Conservation (phyloP, 2,888 invertebrate species). For the Ectemnius lituratus region DNA sequence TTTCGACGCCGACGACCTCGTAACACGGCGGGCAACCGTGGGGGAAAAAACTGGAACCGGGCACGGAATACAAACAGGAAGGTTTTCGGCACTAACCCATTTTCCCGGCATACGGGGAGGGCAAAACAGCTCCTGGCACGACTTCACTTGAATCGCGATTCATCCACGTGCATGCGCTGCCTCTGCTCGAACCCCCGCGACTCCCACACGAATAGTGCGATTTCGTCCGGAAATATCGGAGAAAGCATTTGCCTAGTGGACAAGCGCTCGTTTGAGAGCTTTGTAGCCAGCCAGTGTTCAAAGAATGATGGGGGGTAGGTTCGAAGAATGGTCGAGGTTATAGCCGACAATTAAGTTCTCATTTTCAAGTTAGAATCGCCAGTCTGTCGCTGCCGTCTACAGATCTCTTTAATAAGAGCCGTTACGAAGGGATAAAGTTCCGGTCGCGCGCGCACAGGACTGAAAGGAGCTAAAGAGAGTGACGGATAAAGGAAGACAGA, state of each 20-base stretch:
- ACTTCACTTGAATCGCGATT: slow-evolving; percentile 40
- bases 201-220: too few species aligned
- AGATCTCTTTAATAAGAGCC: not conserved
- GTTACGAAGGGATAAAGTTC: not conserved
- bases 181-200: too few species aligned
- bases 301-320: too few species aligned
- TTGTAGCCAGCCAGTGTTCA: too few species aligned
- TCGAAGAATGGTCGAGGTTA: too few species aligned
- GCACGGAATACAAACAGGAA: slow-evolving; percentile 55
- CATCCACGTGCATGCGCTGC: too few species aligned
- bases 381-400: not conserved
- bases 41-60: slow-evolving; percentile 33
- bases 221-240: too few species aligned
- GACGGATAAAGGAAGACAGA: not conserved
- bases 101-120: slow-evolving; percentile 24
- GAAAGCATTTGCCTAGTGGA: too few species aligned
- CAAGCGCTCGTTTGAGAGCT: too few species aligned
- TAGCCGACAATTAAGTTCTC: too few species aligned
- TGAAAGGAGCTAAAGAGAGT: not conserved
- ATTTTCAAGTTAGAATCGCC: not conserved
- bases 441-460: not conserved
- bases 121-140: slow-evolving; percentile 48
- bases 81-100: slow-evolving; percentile 59
- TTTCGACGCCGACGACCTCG: slow-evolving; percentile 55
- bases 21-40: slow-evolving; percentile 24